Evolutionary conservation across 2,888 invertebrate species (phyloP).

Genomic region (Tolmerus cingulatus): DNA sequence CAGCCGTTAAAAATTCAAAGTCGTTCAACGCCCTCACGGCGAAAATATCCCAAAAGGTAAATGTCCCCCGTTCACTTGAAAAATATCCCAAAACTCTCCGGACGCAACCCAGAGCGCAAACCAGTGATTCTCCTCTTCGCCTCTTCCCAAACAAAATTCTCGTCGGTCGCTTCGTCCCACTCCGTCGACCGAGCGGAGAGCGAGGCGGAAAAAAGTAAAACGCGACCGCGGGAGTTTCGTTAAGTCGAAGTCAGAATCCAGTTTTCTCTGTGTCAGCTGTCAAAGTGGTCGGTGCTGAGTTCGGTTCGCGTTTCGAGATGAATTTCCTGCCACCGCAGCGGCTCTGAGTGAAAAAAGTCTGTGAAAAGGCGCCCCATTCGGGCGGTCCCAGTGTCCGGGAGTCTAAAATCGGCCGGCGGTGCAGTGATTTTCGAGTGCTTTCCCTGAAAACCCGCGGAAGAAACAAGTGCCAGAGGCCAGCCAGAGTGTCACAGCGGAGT

Average conservation of each 20-base stretch:
- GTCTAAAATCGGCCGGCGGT: background rate
- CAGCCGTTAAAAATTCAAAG: background rate
- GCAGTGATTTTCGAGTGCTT: background rate
- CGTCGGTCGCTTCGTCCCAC: background rate
- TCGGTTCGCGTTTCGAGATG: conserved; percentile 27
- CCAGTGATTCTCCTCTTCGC: background rate
- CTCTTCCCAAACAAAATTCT: background rate
- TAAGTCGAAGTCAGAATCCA: conserved; percentile 9
- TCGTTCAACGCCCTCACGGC: background rate
- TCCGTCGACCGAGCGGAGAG: background rate
- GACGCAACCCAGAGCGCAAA: background rate
- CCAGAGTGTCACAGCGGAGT: background rate
- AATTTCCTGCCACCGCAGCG: background rate
- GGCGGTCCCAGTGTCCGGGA: background rate
- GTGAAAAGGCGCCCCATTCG: background rate
- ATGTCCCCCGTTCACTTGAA: background rate
- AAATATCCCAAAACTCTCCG: background rate
- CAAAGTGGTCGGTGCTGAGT: conserved; percentile 28
- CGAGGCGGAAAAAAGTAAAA: background rate
- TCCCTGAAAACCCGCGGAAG: background rate
- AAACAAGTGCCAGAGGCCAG: background rate
- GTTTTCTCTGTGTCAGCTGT: conserved; percentile 37
- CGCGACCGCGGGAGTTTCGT: conserved; percentile 3
- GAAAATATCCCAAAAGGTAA: background rate
- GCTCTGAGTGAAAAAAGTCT: background rate